Percentiles rank a stretch among this genome's conserved stretches.
Evolutionary conservation across 2,888 invertebrate genomes (phyloP).

Genomic region (Euplexia lucipara): DNA sequence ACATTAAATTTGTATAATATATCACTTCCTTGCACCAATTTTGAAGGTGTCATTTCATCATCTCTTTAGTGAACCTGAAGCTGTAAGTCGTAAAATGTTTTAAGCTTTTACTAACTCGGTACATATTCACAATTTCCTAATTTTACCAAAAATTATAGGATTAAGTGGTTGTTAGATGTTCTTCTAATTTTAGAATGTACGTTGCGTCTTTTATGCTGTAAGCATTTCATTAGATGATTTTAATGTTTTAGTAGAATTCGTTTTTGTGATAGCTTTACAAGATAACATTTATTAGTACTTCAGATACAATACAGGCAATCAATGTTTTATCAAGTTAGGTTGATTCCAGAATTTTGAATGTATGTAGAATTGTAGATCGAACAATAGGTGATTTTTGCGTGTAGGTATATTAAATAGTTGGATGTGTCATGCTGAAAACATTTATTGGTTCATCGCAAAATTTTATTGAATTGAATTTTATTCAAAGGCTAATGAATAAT

Average conservation of each 20-base stretch:
- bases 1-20: constrained; percentile 49
- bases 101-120: constrained; percentile 38
- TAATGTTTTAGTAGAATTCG: constrained; percentile 28
- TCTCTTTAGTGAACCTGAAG: constrained; percentile 42
- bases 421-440: background rate
- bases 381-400: constrained; percentile 5
- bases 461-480: constrained; percentile 7
- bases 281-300: constrained; percentile 19
- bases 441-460: background rate
- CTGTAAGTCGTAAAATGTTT: constrained; percentile 43
- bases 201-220: constrained; percentile 52
- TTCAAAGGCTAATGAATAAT: constrained; percentile 13
- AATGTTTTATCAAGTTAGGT: constrained; percentile 16
- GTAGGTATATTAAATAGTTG: constrained; percentile 13
- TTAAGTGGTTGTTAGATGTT: constrained; percentile 59
- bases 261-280: constrained; percentile 29
- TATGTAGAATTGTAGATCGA: too few relatives aligned
- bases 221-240: constrained; percentile 43
- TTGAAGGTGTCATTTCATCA: constrained; percentile 24
- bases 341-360: constrained; percentile 15
- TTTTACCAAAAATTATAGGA: constrained; percentile 48
- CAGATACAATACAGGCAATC: constrained; percentile 31
- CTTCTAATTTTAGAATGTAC: constrained; percentile 58
- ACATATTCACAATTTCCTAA: constrained; percentile 27
- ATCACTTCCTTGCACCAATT: constrained; percentile 33